Evolutionary conservation across 2,888 invertebrate species (phyloP).

Genomic region (Tachina lurida): DNA sequence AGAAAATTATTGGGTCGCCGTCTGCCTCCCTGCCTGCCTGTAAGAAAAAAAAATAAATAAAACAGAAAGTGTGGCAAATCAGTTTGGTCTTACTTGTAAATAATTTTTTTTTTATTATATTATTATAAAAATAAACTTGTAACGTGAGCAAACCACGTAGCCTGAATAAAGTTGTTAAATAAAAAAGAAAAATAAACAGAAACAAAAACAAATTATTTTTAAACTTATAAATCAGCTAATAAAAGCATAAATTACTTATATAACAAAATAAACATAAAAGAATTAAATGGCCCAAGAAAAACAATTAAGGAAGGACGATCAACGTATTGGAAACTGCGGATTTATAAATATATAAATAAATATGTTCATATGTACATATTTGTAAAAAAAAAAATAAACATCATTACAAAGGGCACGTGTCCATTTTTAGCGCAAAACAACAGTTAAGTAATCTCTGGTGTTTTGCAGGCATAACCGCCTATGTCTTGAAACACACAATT

Average conservation of each 20-base stretch:
- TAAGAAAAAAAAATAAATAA: conserved; percentile 23
- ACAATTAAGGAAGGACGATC: too few species aligned
- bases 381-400: conserved; percentile 5
- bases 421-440: conserved; percentile 43
- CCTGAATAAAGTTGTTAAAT: conserved; percentile 2
- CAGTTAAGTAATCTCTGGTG: neutral
- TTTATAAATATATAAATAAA: neutral
- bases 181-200: neutral
- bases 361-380: neutral
- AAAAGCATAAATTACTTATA: neutral
- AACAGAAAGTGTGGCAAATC: conserved; percentile 11
- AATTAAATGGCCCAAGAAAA: too few species aligned
- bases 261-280: too few species aligned
- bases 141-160: conserved; percentile 1
- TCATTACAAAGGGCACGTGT: conserved; percentile 56
- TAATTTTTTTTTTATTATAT: conserved; percentile 4
- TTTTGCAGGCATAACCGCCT: neutral
- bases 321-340: neutral
- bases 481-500: too few species aligned
- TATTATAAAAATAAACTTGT: conserved; percentile 11
- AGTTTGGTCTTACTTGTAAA: conserved; percentile 1
- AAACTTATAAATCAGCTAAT: neutral
- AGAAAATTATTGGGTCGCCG: conserved; percentile 6
- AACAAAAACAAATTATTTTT: neutral
- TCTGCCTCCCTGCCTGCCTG: neutral